Percentiles rank a stretch among this genome's conserved stretches.
Conservation (phyloP, 2,888 invertebrate genomes). For the Trachelus stipa region DNA sequence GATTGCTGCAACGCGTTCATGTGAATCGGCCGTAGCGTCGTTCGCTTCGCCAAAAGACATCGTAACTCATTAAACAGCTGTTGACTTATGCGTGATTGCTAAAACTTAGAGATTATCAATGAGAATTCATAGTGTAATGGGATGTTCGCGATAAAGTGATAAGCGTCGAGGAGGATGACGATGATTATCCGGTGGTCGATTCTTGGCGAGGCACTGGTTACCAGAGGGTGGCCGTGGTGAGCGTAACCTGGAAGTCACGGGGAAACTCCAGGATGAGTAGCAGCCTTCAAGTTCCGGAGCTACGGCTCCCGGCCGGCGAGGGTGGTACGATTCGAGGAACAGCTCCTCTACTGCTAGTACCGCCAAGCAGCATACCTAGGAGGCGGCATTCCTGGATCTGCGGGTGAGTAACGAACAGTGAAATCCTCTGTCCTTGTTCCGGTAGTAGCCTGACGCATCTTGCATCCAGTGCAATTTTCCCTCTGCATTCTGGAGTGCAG, state of each 20-base stretch:
- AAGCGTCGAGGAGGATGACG: constrained; percentile 5
- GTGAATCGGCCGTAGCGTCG: no score
- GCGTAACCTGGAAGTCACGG: constrained; percentile 25
- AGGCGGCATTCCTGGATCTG: constrained; percentile 83
- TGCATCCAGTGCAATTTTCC: no score
- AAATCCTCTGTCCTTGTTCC: constrained; percentile 9
- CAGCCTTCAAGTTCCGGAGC: constrained; percentile 76
- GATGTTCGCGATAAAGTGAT: no score
- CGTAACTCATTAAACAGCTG: no score
- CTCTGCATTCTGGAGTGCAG: no score
- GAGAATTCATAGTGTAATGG: no score
- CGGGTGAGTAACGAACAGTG: constrained; percentile 70
- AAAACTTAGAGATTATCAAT: no score
- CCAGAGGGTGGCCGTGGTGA: constrained; percentile 33
- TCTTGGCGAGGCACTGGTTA: constrained; percentile 34
- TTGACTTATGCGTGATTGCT: no score
- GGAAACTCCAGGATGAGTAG: constrained; percentile 60
- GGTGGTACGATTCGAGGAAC: constrained; percentile 57
- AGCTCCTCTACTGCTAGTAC: constrained; percentile 62
- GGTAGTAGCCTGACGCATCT: no score
- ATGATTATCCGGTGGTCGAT: constrained; percentile 36
- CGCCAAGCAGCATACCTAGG: constrained; percentile 71
- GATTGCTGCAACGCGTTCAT: no score
- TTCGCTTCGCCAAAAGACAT: no score
- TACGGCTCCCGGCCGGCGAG: constrained; percentile 71